Percentiles rank a stretch among this genome's conserved stretches.
These are phyloP conservation scores for Drosophila prosaltans DNA, from an alignment of 1,140 invertebrate genomes.

Conservation along the genomic window DNA sequence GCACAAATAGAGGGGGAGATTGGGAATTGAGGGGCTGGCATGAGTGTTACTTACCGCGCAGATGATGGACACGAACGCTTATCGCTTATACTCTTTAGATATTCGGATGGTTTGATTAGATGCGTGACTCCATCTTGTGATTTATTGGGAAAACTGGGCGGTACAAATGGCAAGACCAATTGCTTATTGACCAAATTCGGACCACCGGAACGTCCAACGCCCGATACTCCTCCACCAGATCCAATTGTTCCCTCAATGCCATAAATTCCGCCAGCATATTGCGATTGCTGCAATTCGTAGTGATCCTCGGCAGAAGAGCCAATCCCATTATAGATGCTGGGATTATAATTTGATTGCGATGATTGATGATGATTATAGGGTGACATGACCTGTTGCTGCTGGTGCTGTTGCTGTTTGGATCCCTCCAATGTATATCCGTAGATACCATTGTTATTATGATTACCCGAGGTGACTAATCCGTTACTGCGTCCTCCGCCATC, in stretches of 20 bases:
- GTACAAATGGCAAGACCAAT: constrained; percentile 93
- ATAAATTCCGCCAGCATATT: constrained; percentile 60
- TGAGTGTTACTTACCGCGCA: constrained; percentile 80
- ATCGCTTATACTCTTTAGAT: constrained; percentile 91
- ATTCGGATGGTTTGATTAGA: constrained; percentile 95
- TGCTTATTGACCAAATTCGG: constrained; percentile 91
- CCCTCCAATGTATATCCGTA: constrained; percentile 58
- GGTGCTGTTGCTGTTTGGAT: constrained; percentile 38
- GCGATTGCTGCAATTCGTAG: constrained; percentile 72
- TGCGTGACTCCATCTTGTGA: constrained; percentile 87
- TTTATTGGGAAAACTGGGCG: constrained; percentile 91
- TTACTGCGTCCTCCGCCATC: constrained; percentile 26
- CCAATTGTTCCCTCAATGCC: constrained; percentile 35
- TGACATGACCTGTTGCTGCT: constrained; percentile 45
- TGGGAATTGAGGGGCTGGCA: not conserved
- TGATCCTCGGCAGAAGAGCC: constrained; percentile 74
- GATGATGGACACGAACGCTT: constrained; percentile 85
- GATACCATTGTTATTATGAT: constrained; percentile 27
- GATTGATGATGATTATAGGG: constrained; percentile 44
- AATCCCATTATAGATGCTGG: constrained; percentile 52
- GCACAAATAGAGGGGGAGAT: constrained; percentile 28
- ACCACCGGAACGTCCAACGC: constrained; percentile 77
- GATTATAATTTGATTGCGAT: constrained; percentile 38
- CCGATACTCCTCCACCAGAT: not conserved
- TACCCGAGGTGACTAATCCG: not conserved